A percentile compares a stretch with the other conserved stretches of the same genome.
These are phyloP conservation scores for Hydriomena furcata DNA, from an alignment of 2,888 invertebrate species.

Conservation along the genomic window DNA sequence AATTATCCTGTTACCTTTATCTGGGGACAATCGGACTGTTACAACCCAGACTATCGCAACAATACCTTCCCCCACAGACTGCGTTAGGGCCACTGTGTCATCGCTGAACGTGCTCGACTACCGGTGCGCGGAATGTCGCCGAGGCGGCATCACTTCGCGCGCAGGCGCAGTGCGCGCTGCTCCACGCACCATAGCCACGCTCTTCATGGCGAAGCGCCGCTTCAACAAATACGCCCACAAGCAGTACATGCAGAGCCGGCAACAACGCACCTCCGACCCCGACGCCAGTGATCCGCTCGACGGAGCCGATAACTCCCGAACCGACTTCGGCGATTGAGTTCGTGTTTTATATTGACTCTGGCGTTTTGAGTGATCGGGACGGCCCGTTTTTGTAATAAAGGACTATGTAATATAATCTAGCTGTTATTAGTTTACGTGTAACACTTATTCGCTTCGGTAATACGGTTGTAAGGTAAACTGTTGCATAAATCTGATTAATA, in stretches of 20 bases:
- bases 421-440: slow-evolving; percentile 62
- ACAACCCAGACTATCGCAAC: too few species aligned
- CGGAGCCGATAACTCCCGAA: slow-evolving; percentile 29
- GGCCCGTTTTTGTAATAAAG: slow-evolving; percentile 27
- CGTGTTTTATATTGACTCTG: too few species aligned
- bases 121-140: slow-evolving; percentile 78
- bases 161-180: slow-evolving; percentile 76
- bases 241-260: slow-evolving; percentile 68
- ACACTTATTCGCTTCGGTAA: slow-evolving; percentile 73
- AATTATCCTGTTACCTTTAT: neutral
- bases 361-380: neutral
- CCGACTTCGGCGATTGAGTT: slow-evolving; percentile 33
- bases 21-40: neutral
- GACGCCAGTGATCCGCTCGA: slow-evolving; percentile 30
- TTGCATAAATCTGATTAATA: slow-evolving; percentile 80
- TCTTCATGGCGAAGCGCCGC: slow-evolving; percentile 81
- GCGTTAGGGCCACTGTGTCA: slow-evolving; percentile 74
- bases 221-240: slow-evolving; percentile 82
- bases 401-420: slow-evolving; percentile 59
- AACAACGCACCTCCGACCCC: slow-evolving; percentile 31
- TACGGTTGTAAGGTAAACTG: slow-evolving; percentile 75
- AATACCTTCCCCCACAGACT: slow-evolving; percentile 58
- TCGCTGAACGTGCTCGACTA: slow-evolving; percentile 74
- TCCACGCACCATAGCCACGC: slow-evolving; percentile 78
- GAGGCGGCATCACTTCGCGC: slow-evolving; percentile 79